Conservation (phyloP, 2,797 vertebrate species). For the Lutjanus campechanus region DNA sequence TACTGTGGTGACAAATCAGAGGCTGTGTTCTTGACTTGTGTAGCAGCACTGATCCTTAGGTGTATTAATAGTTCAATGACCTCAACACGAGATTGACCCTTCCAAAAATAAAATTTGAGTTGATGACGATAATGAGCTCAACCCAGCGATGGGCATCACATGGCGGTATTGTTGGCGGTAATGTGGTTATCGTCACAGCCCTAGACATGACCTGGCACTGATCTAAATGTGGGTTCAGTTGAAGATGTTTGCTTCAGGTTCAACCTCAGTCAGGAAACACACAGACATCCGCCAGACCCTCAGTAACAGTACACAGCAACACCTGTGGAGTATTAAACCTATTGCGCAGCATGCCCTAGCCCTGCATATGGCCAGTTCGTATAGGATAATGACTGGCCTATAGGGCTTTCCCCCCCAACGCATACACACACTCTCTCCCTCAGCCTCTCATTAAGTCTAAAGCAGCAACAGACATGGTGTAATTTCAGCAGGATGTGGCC, state of each 20-base stretch:
- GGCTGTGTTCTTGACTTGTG: no score
- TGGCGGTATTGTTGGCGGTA: no score
- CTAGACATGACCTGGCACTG: conserved; percentile 21
- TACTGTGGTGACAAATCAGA: no score
- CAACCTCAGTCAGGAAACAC: conserved; percentile 39
- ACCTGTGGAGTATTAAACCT: conserved; percentile 74
- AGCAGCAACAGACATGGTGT: conserved; percentile 78
- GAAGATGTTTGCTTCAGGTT: conserved; percentile 44
- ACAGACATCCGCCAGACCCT: conserved; percentile 36
- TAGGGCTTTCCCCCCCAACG: conserved; percentile 63
- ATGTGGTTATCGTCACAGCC: no score
- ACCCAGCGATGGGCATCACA: no score
- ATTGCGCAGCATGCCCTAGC: conserved; percentile 29
- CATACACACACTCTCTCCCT: conserved; percentile 57
- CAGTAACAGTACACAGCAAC: conserved; percentile 62
- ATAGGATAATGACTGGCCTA: conserved; percentile 78
- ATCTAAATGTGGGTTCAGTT: conserved; percentile 20
- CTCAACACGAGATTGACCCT: no score
- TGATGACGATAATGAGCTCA: no score
- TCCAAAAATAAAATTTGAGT: no score
- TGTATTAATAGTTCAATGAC: no score
- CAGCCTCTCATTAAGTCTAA: conserved; percentile 76
- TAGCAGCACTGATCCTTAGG: no score
- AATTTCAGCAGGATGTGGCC: conserved; percentile 82
- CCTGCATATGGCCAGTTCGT: conserved; percentile 68